A percentile compares a stretch with the other conserved stretches of the same genome.
These are phyloP conservation scores for Drosophila barbarae DNA, from an alignment of 2,888 invertebrate species.

Conservation along the genomic window DNA sequence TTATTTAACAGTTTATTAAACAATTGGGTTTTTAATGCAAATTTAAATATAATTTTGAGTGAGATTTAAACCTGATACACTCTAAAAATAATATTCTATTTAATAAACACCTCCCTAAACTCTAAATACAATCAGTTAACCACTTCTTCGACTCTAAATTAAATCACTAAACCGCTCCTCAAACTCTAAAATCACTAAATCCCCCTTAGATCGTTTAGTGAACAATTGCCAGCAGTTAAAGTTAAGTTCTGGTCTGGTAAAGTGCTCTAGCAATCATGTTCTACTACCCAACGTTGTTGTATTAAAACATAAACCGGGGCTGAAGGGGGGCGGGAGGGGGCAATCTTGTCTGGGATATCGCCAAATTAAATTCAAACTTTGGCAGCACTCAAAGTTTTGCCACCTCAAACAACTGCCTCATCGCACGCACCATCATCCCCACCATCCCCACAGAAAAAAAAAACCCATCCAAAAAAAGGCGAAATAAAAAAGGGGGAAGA, in stretches of 20 bases:
- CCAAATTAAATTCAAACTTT: constrained; percentile 68
- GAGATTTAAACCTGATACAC: background rate
- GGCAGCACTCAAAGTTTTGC: constrained; percentile 24
- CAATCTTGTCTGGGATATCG: constrained; percentile 60
- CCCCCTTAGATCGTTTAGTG: background rate
- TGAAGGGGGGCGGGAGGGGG: constrained; percentile 1
- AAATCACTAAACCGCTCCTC: background rate
- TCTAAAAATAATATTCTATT: no score
- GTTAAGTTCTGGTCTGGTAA: constrained; percentile 1
- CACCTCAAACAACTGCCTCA: constrained; percentile 27
- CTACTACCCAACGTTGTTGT: constrained; percentile 44
- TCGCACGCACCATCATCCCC: constrained; percentile 16
- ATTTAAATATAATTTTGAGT: no score
- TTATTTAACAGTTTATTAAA: no score
- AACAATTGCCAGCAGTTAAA: constrained; percentile 2
- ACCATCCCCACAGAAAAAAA: background rate
- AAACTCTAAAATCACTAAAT: background rate
- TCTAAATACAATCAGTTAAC: background rate
- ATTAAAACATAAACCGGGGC: constrained; percentile 47
- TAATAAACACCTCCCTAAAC: background rate
- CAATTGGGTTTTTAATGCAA: no score
- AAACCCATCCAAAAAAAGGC: background rate
- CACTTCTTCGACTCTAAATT: background rate
- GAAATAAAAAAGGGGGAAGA: no score
- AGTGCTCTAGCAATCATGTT: constrained; percentile 11